Percentiles rank a stretch among this genome's conserved stretches.
phyloP scores from a whole-genome alignment of 1,140 invertebrate genomes.

The Heliconius hewitsoni region DNA sequence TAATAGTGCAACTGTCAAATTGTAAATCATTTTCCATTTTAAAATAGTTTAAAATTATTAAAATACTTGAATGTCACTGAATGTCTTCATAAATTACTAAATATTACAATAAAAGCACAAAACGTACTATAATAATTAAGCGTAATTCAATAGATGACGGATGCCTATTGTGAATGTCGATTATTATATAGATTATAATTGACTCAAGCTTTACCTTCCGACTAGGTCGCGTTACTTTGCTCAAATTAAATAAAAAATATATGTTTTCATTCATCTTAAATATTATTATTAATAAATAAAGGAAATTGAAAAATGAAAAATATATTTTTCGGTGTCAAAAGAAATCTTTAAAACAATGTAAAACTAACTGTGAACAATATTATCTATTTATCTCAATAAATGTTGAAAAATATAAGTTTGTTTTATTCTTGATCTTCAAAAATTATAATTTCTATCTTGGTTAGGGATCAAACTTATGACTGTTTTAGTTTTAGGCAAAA shows the following conservation, averaged over 20 bases:
- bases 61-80: not conserved
- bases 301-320: not conserved
- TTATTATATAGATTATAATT: not conserved
- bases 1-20: not conserved
- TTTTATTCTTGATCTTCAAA: not conserved
- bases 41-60: not conserved
- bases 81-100: conserved; percentile 6
- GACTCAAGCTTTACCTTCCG: not conserved
- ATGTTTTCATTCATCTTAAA: not conserved
- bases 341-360: not conserved
- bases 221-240: not conserved
- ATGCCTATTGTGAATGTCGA: not conserved
- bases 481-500: no score
- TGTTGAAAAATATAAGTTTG: conserved; percentile 7
- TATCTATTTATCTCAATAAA: conserved; percentile 10
- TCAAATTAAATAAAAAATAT: not conserved
- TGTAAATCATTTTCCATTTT: not conserved
- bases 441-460: not conserved
- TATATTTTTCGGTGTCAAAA: not conserved
- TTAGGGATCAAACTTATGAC: not conserved
- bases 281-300: not conserved
- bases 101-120: not conserved
- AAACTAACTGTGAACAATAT: not conserved
- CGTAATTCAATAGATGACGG: not conserved
- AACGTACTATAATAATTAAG: not conserved